Percentiles rank a stretch among this genome's conserved stretches.
These are phyloP conservation scores for Salvelinus alpinus DNA, from an alignment of 2,113 vertebrate genomes.

Conservation along the genomic window DNA sequence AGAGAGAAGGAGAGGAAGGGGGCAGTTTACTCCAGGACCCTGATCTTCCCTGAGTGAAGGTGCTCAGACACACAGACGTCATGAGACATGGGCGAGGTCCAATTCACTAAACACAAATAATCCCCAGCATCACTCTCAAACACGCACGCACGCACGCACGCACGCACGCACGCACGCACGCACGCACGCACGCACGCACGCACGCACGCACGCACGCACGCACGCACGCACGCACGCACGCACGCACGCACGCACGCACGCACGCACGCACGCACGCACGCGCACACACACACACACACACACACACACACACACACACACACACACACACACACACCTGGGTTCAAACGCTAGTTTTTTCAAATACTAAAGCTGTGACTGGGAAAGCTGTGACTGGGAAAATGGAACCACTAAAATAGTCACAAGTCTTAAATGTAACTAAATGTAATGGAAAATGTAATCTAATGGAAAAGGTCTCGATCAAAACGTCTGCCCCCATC, in stretches of 20 bases:
- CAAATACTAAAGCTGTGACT: too few relatives aligned
- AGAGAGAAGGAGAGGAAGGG: not conserved
- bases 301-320: not conserved
- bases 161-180: slow-evolving; percentile 1
- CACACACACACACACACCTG: slow-evolving; percentile 17
- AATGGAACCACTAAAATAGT: too few relatives aligned
- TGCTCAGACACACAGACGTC: slow-evolving; percentile 40
- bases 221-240: not conserved
- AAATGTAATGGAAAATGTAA: too few relatives aligned
- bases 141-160: not conserved
- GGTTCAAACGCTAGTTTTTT: too few relatives aligned
- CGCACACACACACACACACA: not conserved
- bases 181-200: not conserved
- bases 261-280: slow-evolving; percentile 1
- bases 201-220: slow-evolving; percentile 14
- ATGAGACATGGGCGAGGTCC: slow-evolving; percentile 28
- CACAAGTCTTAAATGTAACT: too few relatives aligned
- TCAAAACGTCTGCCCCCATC: too few relatives aligned
- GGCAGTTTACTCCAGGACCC: slow-evolving; percentile 12
- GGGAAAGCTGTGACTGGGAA: too few relatives aligned
- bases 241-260: too few relatives aligned
- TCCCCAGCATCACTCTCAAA: slow-evolving; percentile 6
- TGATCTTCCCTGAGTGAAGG: slow-evolving; percentile 6
- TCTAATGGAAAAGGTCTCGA: too few relatives aligned
- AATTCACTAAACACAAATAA: slow-evolving; percentile 34